phyloP scores from a whole-genome alignment of 2,797 vertebrate genomes.

The Chloroceryle inda region DNA sequence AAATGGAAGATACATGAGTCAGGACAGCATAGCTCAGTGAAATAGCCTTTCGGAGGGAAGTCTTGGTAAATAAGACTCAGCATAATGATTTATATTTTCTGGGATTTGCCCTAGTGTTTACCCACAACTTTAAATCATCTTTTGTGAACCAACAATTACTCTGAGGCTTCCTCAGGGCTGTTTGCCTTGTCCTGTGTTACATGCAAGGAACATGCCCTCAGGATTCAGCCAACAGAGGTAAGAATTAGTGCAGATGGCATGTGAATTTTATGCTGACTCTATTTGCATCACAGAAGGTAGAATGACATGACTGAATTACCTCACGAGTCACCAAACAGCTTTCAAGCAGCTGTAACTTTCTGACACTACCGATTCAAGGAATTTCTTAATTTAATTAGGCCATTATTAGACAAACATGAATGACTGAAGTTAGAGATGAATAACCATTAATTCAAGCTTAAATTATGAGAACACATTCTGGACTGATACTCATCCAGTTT shows the following conservation, averaged over 20 bases:
- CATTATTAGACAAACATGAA: neutral
- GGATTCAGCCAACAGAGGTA: neutral
- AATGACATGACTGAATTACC: neutral
- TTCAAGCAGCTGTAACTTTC: neutral
- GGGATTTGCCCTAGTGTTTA: neutral
- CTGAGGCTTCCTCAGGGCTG: neutral
- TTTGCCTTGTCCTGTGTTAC: neutral
- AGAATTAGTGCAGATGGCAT: neutral
- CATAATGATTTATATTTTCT: neutral
- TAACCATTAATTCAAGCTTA: neutral
- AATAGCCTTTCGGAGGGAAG: neutral
- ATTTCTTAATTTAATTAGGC: slow-evolving; percentile 29
- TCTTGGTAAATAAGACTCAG: accelerated
- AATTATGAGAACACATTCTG: neutral
- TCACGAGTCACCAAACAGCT: neutral
- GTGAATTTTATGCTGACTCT: neutral
- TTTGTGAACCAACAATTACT: neutral
- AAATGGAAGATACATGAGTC: neutral
- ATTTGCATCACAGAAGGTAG: neutral
- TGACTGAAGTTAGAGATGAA: neutral
- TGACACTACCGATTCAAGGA: neutral
- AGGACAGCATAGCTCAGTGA: neutral
- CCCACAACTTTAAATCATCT: neutral
- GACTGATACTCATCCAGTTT: neutral
- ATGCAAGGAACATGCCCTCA: neutral